Base-by-base conservation (phyloP, 2,113 vertebrate genomes). In the Gallinago paraguaiae region DNA sequence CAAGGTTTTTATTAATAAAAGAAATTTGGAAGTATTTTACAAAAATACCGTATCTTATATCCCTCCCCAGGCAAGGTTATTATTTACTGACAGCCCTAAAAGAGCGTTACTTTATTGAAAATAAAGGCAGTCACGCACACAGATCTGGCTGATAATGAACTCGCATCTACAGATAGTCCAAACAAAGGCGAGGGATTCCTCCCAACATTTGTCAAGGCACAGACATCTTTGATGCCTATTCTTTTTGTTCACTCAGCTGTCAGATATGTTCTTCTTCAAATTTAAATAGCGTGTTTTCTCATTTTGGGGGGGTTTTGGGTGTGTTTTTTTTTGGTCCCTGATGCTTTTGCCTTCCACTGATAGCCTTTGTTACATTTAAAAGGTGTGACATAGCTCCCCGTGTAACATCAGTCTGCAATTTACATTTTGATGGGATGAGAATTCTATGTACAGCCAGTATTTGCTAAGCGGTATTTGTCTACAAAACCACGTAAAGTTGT, bases 231-330 rank as follows among this genome's bases (percentile, higher is more conserved):
- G 67, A 80, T 74, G 89, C 25, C 77, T 79, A 22, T 79, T 92
- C 78, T 86, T 91, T 92, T 78, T 94, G 75, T 88, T 88, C 93
- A 31, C 70, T 69, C 82, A 75, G 81, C 89, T 95, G 86, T 90
- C 87, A 95, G 74, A 69, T 60, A 53, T 2, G n/a, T 57, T 93
- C 54, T 93, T 74, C 57, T 86, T 96, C 76, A 92, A 67, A 90
- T 78, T 81, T 70, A 85, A 94, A 86, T 63, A 51, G 18, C 27
- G 39, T 41, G 46, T 19, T 41, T 90, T 91, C 63, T 88, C 70
- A 39, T 28, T 13, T 60, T 31, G 17, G 41, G 11, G 41, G 41
- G 41, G 14, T 43, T 39, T 39, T 12, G 11, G 11, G 41, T 48
- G 11, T 16, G 27, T 51, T 28, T 30, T 53, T 17, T 54, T 30